These are phyloP conservation scores for Lagopus leucura DNA, from an alignment of 2,113 vertebrate species.

Conservation along the genomic window DNA sequence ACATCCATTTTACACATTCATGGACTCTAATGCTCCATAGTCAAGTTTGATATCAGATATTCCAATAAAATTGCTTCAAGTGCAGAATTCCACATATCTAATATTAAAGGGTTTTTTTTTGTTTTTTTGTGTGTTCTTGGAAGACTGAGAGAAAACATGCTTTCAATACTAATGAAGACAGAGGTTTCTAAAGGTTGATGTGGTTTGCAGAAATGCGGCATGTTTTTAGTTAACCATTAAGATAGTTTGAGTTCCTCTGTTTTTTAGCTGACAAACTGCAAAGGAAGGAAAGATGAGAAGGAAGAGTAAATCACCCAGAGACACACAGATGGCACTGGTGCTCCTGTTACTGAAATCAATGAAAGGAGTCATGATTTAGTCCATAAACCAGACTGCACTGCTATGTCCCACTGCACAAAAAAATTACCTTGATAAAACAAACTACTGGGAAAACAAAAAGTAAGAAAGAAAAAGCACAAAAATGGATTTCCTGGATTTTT, in stretches of 20 bases:
- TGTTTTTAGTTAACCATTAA: background rate
- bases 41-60: background rate
- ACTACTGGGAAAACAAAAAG: background rate
- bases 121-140: background rate
- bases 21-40: background rate
- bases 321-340: background rate
- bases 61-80: background rate
- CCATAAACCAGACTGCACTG: background rate
- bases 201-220: background rate
- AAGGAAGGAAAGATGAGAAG: background rate
- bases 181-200: background rate
- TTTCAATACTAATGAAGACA: background rate
- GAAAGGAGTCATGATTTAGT: background rate
- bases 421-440: background rate
- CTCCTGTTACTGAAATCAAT: background rate
- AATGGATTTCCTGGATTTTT: background rate
- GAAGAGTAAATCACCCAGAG: constrained; percentile 16
- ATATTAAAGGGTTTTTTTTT: background rate
- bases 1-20: background rate
- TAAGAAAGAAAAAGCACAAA: background rate
- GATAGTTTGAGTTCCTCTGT: background rate
- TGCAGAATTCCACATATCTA: background rate
- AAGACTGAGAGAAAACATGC: background rate
- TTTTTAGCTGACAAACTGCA: background rate
- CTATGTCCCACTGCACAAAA: background rate